Evolutionary conservation across 2,113 vertebrate genomes (phyloP), one percentile per base, ranked within the genome.

Genomic region (Sylvicapra grimmia): DNA sequence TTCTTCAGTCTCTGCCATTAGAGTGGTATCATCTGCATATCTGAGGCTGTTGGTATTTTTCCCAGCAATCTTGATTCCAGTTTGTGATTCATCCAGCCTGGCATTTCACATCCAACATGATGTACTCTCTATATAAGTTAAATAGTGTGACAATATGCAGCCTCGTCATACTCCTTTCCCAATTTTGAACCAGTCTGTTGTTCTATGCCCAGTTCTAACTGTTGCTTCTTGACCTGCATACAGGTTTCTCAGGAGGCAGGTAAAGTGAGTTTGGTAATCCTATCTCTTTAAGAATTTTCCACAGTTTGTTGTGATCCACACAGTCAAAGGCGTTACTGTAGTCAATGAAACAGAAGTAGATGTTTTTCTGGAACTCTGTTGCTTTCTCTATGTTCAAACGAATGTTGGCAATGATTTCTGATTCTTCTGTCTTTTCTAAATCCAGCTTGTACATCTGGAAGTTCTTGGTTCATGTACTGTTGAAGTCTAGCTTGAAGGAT

Each of bases 381-480:
- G 72, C 36, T 44, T 77, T 77, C 21, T 14, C 72, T 77, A 2
- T 77, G 36, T 44, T 77, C 0, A 0, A 77, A 77, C 0, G 0
- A 77, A 25, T 27, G 36, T 77, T 77, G 72, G 36, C 36, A 77
- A 27, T 77, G 72, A 77, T 27, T 36, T 44, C 23, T 44, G 23
- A 44, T 75, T 75, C 36, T 6, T 40, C 68, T 25, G 65, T 8
- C 40, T 13, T 77, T 77, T 77, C 36, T 44, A 27, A 72, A 77
- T 7, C 72, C 23, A 77, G 36, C 40, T 77, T 44, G 36, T 77
- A 77, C 40, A 44, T 44, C 12, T 77, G 72, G 40, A 44, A 27
- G 36, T 27, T 77, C 72, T 77, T 44, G 21, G 40, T 77, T 77
- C 72, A 77, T 3, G 0, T 77, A 77, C 21, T 77, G 11, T 27